phyloP scores from a whole-genome alignment of 2,888 invertebrate genomes.

The Melanotus villosus region DNA sequence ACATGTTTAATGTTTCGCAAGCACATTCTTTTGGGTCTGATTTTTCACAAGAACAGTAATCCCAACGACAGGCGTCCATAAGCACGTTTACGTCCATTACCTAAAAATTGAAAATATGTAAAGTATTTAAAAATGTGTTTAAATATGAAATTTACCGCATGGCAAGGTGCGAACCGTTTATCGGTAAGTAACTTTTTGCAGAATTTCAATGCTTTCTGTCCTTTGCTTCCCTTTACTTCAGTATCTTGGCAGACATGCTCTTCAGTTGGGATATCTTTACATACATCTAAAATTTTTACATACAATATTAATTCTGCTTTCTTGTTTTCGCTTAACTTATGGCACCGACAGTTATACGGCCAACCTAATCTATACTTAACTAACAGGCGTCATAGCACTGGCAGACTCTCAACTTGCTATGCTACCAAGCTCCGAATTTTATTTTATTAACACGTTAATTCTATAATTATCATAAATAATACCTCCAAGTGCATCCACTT shows the following conservation, averaged over 20 bases:
- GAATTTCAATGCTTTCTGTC: slow-evolving; percentile 71
- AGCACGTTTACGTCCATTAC: slow-evolving; percentile 66
- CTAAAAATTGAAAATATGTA: slow-evolving; percentile 21
- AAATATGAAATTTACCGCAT: slow-evolving; percentile 69
- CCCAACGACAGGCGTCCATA: slow-evolving; percentile 82
- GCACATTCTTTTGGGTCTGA: slow-evolving; percentile 77
- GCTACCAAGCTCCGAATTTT: too few relatives aligned
- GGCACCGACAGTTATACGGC: too few relatives aligned
- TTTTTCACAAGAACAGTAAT: slow-evolving; percentile 79
- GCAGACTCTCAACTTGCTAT: too few relatives aligned
- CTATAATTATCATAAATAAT: slow-evolving; percentile 12
- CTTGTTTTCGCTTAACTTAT: too few relatives aligned
- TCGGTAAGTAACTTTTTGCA: slow-evolving; percentile 77
- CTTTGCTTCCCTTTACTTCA: slow-evolving; percentile 55
- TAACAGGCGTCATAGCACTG: too few relatives aligned
- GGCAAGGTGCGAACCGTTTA: slow-evolving; percentile 77
- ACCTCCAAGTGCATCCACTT: slow-evolving; percentile 67
- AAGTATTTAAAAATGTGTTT: too few relatives aligned
- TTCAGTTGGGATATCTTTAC: slow-evolving; percentile 71
- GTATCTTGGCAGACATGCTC: slow-evolving; percentile 69
- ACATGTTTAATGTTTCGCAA: slow-evolving; percentile 83
- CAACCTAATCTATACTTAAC: too few relatives aligned
- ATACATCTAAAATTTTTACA: slow-evolving; percentile 70
- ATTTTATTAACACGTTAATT: not conserved
- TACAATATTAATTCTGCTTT: too few relatives aligned